Evolutionary conservation across 2,888 invertebrate genomes (phyloP).

Genomic region (Chrysotoxum bicinctum): DNA sequence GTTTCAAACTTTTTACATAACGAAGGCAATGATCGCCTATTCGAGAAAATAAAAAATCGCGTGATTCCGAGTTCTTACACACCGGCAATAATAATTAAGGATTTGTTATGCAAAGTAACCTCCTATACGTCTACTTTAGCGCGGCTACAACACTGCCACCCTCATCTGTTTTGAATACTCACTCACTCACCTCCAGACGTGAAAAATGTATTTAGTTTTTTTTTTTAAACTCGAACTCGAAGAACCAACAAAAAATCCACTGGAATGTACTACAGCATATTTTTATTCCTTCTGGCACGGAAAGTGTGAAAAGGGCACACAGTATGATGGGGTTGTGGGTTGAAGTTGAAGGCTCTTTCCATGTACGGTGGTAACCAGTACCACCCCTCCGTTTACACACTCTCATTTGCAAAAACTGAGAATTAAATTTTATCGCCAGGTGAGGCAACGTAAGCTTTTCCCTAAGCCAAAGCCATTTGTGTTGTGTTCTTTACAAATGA

Average conservation of each 20-base stretch:
- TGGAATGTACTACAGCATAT: slow-evolving; percentile 21
- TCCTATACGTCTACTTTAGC: not conserved
- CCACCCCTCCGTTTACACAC: slow-evolving; percentile 34
- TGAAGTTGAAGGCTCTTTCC: slow-evolving; percentile 12
- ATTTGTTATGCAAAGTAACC: slow-evolving; percentile 45
- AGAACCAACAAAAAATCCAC: not conserved
- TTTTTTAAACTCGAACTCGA: not conserved
- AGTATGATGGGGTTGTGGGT: not conserved
- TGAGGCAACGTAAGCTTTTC: slow-evolving; percentile 42
- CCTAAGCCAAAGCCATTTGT: not conserved
- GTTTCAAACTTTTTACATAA: not conserved
- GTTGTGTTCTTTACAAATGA: slow-evolving; percentile 20
- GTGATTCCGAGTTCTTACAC: slow-evolving; percentile 61
- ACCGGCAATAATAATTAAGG: slow-evolving; percentile 68
- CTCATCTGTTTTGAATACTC: slow-evolving; percentile 8
- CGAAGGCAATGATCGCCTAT: slow-evolving; percentile 42
- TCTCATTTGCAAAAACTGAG: slow-evolving; percentile 66
- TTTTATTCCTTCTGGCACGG: slow-evolving; percentile 24
- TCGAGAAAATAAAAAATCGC: slow-evolving; percentile 50
- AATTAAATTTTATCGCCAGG: slow-evolving; percentile 70
- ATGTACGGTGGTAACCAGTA: not conserved
- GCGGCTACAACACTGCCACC: slow-evolving; percentile 2
- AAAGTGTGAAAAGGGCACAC: slow-evolving; percentile 18
- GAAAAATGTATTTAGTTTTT: slow-evolving; percentile 2
- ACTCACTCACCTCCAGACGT: slow-evolving; percentile 7